Evolutionary conservation across 2,113 vertebrate species (phyloP).

Genomic region (Symphodus melops): DNA sequence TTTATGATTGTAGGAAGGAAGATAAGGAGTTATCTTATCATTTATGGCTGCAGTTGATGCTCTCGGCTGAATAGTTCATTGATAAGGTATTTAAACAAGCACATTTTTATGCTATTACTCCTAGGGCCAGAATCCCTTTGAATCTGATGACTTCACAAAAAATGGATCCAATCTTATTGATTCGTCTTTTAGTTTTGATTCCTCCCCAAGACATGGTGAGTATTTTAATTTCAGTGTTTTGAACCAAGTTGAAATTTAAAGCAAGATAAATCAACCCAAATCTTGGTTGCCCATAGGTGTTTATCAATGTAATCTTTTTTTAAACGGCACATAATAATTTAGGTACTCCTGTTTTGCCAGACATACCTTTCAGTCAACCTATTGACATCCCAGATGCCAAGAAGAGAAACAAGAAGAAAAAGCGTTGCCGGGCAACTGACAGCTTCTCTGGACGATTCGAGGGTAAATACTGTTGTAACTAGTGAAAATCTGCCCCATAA

Average conservation of each 20-base stretch:
- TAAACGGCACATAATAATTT: slow-evolving; percentile 10
- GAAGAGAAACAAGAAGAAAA: slow-evolving; percentile 98
- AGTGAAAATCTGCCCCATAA: neutral
- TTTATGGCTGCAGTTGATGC: neutral
- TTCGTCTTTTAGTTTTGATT: slow-evolving; percentile 90
- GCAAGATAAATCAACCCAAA: neutral
- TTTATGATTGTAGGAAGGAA: slow-evolving; percentile 24
- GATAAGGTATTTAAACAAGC: slow-evolving; percentile 9
- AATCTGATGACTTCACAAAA: slow-evolving; percentile 88
- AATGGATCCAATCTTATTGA: slow-evolving; percentile 87
- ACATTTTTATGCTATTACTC: slow-evolving; percentile 13
- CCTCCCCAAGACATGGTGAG: slow-evolving; percentile 90
- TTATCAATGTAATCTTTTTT: too few relatives aligned
- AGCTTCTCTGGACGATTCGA: slow-evolving; percentile 97
- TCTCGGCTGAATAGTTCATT: neutral
- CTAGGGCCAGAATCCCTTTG: slow-evolving; percentile 95
- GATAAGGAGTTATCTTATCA: neutral
- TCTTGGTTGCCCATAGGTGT: neutral
- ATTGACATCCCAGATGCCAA: slow-evolving; percentile 98
- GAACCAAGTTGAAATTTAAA: neutral
- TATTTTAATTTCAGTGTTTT: neutral
- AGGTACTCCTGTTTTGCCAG: slow-evolving; percentile 70
- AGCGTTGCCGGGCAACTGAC: slow-evolving; percentile 95
- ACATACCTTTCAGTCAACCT: slow-evolving; percentile 93
- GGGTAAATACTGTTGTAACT: slow-evolving; percentile 78